phyloP scores from a whole-genome alignment of 2,888 invertebrate genomes.

The Gandaritis pyraliata region DNA sequence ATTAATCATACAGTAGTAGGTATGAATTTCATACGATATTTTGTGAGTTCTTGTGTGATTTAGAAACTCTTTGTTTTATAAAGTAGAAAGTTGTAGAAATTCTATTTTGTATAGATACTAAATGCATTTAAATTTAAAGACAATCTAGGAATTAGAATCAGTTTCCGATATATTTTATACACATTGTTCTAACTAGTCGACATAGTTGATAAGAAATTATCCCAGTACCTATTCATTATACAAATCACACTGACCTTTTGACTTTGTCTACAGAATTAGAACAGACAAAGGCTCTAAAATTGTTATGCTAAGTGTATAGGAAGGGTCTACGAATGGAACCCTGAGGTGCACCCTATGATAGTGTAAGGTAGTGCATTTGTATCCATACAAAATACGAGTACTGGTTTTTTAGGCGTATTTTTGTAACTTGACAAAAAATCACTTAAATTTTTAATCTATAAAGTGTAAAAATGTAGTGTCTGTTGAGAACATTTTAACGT shows the following conservation, averaged over 20 bases:
- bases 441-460: conserved; percentile 6
- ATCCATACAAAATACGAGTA: conserved; percentile 13
- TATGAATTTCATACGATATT: conserved; percentile 27
- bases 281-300: too few relatives aligned
- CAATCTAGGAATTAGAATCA: background rate
- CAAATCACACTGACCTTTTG: too few relatives aligned
- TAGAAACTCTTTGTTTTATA: conserved; percentile 7
- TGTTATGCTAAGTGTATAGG: conserved; percentile 1
- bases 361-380: conserved; percentile 1
- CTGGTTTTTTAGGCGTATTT: conserved; percentile 11
- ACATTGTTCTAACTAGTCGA: background rate
- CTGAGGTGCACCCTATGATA: background rate
- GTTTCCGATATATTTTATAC: background rate
- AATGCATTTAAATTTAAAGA: conserved; percentile 4
- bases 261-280: too few relatives aligned
- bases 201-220: background rate
- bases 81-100: conserved; percentile 11
- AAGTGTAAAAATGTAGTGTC: conserved; percentile 21
- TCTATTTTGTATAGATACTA: conserved; percentile 22
- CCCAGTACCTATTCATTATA: too few relatives aligned
- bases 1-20: conserved; percentile 18
- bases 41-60: conserved; percentile 19
- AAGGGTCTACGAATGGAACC: conserved; percentile 6
- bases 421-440: conserved; percentile 6
- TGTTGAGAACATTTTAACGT: conserved; percentile 25